Percentiles rank a stretch among this genome's conserved stretches.
Evolutionary conservation across 2,797 vertebrate genomes (phyloP).

Genomic region (Sebastes paucispinis): DNA sequence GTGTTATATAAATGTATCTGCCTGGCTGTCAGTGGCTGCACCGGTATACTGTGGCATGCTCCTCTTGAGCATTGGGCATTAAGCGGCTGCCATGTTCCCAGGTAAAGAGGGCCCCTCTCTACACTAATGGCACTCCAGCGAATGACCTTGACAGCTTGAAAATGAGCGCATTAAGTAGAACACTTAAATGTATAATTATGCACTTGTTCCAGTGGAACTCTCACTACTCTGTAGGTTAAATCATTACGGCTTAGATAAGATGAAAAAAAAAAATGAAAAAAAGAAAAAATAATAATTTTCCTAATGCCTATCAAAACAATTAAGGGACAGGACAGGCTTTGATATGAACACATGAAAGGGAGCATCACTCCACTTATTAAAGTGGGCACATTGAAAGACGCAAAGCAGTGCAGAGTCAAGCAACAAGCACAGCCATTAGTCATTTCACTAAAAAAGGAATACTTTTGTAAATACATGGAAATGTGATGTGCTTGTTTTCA

Average conservation of each 20-base stretch:
- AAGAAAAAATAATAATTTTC: conserved; percentile 33
- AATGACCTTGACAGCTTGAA: conserved; percentile 81
- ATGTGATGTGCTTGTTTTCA: background rate
- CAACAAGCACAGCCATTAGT: conserved; percentile 33
- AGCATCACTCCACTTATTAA: conserved; percentile 32
- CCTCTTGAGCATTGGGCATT: conserved; percentile 45
- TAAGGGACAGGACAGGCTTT: conserved; percentile 33
- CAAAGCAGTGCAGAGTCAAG: background rate
- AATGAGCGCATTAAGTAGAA: conserved; percentile 82
- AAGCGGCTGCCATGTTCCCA: conserved; percentile 61
- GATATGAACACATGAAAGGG: conserved; percentile 55
- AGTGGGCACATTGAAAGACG: background rate
- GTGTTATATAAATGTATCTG: conserved; percentile 18
- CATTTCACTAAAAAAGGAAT: conserved; percentile 16
- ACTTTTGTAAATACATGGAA: background rate
- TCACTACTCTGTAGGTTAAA: conserved; percentile 71
- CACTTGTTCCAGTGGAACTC: conserved; percentile 74
- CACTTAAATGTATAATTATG: conserved; percentile 84
- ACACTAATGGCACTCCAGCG: conserved; percentile 74
- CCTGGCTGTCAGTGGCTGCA: conserved; percentile 15
- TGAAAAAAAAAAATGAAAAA: background rate
- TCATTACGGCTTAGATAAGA: conserved; percentile 49
- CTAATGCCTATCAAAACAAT: conserved; percentile 69
- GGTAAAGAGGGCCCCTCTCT: conserved; percentile 69
- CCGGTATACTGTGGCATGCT: conserved; percentile 1